A percentile compares a stretch with the other conserved stretches of the same genome.
Evolutionary conservation across 2,888 invertebrate species (phyloP).

Genomic region (Perdita meconis): DNA sequence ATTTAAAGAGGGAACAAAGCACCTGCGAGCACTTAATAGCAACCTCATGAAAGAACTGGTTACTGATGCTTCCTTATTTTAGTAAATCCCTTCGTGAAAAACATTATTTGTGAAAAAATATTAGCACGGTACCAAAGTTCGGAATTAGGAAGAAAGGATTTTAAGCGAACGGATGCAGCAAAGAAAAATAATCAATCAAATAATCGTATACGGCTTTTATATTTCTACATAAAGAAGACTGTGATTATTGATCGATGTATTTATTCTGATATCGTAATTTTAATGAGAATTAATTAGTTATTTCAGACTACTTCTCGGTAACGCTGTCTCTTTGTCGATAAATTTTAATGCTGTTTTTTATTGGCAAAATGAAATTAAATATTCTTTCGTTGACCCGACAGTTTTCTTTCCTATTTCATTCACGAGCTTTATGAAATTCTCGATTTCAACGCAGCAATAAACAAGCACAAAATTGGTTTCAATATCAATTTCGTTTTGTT

Average conservation of each 20-base stretch:
- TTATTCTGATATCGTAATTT: too few relatives aligned
- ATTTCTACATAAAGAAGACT: too few relatives aligned
- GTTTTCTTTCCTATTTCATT: background rate
- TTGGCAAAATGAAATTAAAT: background rate
- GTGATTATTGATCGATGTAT: too few relatives aligned
- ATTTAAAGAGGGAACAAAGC: conserved; percentile 3
- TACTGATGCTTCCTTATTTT: conserved; percentile 8
- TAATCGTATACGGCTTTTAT: too few relatives aligned
- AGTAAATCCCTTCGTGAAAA: background rate
- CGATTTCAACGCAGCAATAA: conserved; percentile 7
- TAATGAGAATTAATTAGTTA: too few relatives aligned
- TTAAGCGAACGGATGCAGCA: too few relatives aligned
- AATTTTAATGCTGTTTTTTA: background rate
- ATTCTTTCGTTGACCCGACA: background rate
- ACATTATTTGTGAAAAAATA: background rate
- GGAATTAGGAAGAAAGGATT: background rate
- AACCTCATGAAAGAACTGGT: background rate
- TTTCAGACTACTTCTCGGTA: too few relatives aligned
- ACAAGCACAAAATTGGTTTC: conserved; percentile 12
- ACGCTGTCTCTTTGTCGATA: background rate
- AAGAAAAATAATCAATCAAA: too few relatives aligned
- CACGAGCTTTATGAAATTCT: background rate
- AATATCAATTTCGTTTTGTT: background rate
- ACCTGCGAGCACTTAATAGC: background rate
- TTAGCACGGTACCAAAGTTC: background rate